phyloP scores from a whole-genome alignment of 2,113 vertebrate genomes.

The Clarias macrocephalus region DNA sequence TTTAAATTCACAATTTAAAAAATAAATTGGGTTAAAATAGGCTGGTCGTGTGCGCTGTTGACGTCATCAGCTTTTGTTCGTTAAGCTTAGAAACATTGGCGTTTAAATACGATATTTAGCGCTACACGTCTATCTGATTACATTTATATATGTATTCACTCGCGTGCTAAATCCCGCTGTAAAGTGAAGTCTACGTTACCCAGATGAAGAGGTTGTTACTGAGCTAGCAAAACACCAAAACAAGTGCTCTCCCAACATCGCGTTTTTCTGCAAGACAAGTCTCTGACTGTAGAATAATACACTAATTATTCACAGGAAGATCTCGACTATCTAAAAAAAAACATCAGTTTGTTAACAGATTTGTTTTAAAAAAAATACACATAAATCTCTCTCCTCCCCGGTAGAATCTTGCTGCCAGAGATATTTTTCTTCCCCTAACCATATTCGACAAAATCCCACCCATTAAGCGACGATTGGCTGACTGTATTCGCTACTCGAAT shows the following conservation, averaged over 20 bases:
- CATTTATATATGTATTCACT: neutral
- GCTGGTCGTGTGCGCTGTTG: neutral
- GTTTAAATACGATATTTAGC: neutral
- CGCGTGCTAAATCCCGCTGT: neutral
- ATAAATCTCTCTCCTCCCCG: slow-evolving; percentile 46
- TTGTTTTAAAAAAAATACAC: slow-evolving; percentile 44
- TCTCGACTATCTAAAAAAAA: neutral
- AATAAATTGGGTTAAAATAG: neutral
- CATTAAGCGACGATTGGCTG: neutral
- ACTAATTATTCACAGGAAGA: slow-evolving; percentile 26
- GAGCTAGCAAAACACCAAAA: slow-evolving; percentile 47
- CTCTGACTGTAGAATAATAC: neutral
- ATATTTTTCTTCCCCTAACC: neutral
- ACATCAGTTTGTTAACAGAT: slow-evolving; percentile 34
- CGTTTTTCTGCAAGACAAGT: slow-evolving; percentile 6
- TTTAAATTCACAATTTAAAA: neutral
- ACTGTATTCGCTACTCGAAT: accelerated
- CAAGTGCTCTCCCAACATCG: slow-evolving; percentile 28
- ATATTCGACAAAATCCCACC: neutral
- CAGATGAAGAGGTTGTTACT: slow-evolving; percentile 4
- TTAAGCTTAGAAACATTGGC: slow-evolving; percentile 42
- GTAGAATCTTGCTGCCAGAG: slow-evolving; percentile 36
- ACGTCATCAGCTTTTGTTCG: slow-evolving; percentile 48
- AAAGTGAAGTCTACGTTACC: slow-evolving; percentile 22
- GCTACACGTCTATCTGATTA: neutral